phyloP scores from a whole-genome alignment of 2,113 vertebrate species.

The Bathybates hornii region DNA sequence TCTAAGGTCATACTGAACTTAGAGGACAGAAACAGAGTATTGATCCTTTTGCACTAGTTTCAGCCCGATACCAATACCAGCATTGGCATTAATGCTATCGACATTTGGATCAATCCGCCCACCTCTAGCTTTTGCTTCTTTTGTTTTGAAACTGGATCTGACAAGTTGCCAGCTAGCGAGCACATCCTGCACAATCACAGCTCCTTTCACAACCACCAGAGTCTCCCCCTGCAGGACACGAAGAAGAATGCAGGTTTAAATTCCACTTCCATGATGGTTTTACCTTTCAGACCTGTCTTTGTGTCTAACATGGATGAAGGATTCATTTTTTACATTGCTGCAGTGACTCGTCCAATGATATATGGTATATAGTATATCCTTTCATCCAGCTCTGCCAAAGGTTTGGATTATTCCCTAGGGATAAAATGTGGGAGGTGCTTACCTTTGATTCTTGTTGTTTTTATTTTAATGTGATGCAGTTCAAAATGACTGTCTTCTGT shows the following conservation, averaged over 20 bases:
- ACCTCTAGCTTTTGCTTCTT: not conserved
- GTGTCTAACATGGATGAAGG: not conserved
- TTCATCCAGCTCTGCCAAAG: not conserved
- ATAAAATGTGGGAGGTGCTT: not conserved
- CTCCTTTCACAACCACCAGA: not conserved
- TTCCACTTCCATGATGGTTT: not conserved
- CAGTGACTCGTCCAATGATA: not conserved
- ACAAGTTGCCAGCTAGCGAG: not conserved
- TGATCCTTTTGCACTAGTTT: not conserved
- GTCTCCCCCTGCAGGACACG: not conserved
- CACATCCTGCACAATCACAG: not conserved
- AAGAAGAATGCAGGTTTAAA: not conserved
- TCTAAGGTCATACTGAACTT: not conserved
- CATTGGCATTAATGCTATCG: accelerated
- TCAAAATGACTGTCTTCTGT: accelerated
- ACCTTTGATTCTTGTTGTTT: not conserved
- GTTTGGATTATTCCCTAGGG: not conserved
- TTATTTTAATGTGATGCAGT: accelerated
- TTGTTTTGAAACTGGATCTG: not conserved
- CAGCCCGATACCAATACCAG: not conserved
- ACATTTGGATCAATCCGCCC: not conserved
- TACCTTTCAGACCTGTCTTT: not conserved
- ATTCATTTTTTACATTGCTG: not conserved
- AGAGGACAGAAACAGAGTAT: not conserved
- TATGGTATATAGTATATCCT: accelerated